Evolutionary conservation across 1,140 invertebrate species (phyloP).

Genomic region (Homalodisca vitripennis): DNA sequence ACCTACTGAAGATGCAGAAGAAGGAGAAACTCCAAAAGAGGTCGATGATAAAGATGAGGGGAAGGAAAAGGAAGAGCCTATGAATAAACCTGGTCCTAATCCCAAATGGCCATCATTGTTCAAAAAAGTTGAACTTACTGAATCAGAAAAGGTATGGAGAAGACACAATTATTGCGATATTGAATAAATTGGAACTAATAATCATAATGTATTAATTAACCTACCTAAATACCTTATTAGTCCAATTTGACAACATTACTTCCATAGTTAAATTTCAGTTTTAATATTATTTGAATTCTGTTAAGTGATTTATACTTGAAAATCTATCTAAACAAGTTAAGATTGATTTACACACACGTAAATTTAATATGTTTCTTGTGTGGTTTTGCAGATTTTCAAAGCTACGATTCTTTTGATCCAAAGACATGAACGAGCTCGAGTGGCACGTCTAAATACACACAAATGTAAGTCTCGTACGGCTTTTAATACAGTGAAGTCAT

Average conservation of each 20-base stretch:
- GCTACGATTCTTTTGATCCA: conserved; percentile 52
- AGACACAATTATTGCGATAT: no score
- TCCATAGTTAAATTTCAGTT: no score
- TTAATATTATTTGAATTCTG: no score
- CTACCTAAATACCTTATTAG: no score
- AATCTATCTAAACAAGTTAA: no score
- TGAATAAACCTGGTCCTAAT: not conserved
- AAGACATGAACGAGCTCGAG: conserved; percentile 54
- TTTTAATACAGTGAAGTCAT: no score
- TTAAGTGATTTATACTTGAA: no score
- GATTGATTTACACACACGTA: no score
- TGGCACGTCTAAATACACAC: conserved; percentile 49
- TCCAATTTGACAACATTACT: no score
- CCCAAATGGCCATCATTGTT: conserved; percentile 8
- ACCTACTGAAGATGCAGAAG: conserved; percentile 41
- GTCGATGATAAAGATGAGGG: not conserved
- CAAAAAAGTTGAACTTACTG: conserved; percentile 14
- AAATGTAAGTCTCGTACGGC: conserved; percentile 13
- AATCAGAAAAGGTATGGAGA: conserved; percentile 19
- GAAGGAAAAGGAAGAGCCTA: not conserved
- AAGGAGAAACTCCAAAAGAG: conserved; percentile 30
- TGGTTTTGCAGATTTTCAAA: conserved; percentile 35
- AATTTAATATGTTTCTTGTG: no score
- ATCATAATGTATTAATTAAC: no score
- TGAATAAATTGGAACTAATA: no score